Evolutionary conservation across 2,113 vertebrate genomes (phyloP).

Genomic region (Delphinapterus leucas): DNA sequence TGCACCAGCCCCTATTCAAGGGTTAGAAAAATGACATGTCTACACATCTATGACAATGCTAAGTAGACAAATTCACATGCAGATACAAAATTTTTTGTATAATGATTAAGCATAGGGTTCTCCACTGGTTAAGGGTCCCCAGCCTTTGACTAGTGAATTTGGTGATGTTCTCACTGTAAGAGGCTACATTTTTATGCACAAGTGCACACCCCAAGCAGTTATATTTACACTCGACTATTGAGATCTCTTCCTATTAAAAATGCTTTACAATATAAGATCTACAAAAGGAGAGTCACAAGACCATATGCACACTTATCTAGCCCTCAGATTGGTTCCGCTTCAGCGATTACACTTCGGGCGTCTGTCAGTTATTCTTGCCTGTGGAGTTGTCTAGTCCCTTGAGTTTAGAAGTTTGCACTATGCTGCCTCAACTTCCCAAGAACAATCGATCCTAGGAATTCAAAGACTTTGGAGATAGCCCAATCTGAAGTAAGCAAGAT

Average conservation of each 20-base stretch:
- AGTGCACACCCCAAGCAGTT: rapidly evolving
- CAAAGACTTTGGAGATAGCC: not conserved
- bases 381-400: not conserved
- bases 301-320: not conserved
- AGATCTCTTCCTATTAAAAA: not conserved
- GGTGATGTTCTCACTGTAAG: not conserved
- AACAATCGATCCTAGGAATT: not conserved
- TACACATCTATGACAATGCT: not conserved
- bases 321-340: not conserved
- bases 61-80: not conserved
- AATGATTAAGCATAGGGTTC: not conserved
- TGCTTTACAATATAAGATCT: not conserved
- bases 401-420: not conserved
- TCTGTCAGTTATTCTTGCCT: not conserved
- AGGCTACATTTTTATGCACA: not conserved
- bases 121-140: not conserved
- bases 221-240: not conserved
- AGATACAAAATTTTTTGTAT: not conserved
- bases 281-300: not conserved
- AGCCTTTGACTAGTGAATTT: not conserved
- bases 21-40: not conserved
- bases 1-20: not conserved
- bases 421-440: not conserved
- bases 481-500: not conserved
- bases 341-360: not conserved